A percentile compares a stretch with the other conserved stretches of the same genome.
Evolutionary conservation across 2,797 vertebrate species (phyloP).

Genomic region (Sarcophilus harrisii): DNA sequence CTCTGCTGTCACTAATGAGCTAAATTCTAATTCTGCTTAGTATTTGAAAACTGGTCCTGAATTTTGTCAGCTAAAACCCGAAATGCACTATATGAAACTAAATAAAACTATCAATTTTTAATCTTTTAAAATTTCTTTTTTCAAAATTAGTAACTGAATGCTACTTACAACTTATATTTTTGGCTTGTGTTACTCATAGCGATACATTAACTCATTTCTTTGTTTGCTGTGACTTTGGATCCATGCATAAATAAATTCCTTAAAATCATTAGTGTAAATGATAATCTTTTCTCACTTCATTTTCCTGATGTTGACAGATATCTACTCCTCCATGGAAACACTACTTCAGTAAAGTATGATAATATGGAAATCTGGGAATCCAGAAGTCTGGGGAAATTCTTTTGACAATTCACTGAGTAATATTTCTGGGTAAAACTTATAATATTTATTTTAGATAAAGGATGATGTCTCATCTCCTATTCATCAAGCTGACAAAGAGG

Average conservation of each 20-base stretch:
- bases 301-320: not conserved
- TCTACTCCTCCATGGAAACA: not conserved
- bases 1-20: not conserved
- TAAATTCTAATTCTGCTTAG: not conserved
- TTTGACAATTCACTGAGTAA: not conserved
- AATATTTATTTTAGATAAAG: not conserved
- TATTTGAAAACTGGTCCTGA: not conserved
- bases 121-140: not conserved
- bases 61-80: not conserved
- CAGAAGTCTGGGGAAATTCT: not conserved
- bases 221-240: not conserved
- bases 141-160: not conserved
- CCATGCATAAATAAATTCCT: not conserved
- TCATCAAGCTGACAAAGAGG: not conserved
- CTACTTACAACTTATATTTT: not conserved
- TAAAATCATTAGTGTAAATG: not conserved
- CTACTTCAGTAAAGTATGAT: not conserved
- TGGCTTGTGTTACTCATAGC: not conserved
- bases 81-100: not conserved
- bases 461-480: not conserved
- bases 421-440: not conserved
- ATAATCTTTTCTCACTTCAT: not conserved
- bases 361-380: not conserved
- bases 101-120: not conserved
- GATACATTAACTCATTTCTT: not conserved